Base-by-base conservation (phyloP, 2,797 vertebrate species). In the Schizopygopsis pylzovi region DNA sequence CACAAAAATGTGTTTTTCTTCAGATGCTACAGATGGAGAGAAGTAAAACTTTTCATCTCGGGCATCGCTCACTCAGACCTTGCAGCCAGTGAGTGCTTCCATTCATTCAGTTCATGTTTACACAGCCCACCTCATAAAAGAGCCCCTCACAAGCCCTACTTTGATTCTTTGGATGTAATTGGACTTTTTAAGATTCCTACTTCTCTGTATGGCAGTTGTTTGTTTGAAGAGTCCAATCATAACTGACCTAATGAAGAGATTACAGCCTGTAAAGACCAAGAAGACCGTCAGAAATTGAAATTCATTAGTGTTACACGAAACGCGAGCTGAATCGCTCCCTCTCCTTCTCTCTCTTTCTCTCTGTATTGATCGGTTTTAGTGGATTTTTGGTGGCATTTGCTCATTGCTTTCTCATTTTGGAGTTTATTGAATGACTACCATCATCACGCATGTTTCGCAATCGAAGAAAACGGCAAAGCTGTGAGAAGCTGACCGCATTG, bases 41-140 rank as follows among this genome's bases (percentile, higher is more conserved):
- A 85, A 86, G 89, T 88, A 90, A 91, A 90, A 90, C 90, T 85
- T 88, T 87, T 45, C 89, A 85, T 90, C 89, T 68, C 25, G 0
- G 85, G 87, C 92, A 93, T 93, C 90, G 91, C 89, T 94, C 89
- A 86, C 68, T 88, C 87, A 84, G 91, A 91, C 92, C 87, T 88
- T 63, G 86, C 86, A 56, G 49, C 16, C 76, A 85, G 49, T 88
- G 87, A 85, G 68, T 73, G 75, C 56, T 33, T 83, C 80, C 85
- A 86, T 90, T 89, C 85, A 79, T 84, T 86, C 52, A 65, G 37
- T 80, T 49, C 52, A 79, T 87, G 82, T 89, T 86, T 89, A 81
- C 70, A 86, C 82, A 85, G 37, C 61, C 63, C 87, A 83, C 79
- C 85, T 88, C 54, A 79, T 84, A 85, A 88, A 86, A 76, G 37